These are phyloP conservation scores for Zeuzera pyrina DNA, from an alignment of 2,888 invertebrate genomes.

Conservation along the genomic window DNA sequence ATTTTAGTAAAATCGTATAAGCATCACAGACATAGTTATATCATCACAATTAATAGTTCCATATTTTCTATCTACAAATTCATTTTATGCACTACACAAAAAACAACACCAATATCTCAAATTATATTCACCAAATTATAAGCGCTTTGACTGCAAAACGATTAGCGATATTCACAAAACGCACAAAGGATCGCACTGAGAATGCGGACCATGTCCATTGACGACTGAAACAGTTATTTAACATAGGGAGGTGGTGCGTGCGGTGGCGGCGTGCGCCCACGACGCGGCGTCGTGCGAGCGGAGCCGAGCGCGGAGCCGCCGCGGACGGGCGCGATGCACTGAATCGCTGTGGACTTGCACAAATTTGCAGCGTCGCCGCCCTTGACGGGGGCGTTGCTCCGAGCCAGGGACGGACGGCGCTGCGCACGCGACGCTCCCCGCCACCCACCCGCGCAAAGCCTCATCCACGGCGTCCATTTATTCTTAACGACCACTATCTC, in stretches of 20 bases:
- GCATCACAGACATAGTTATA: too few relatives aligned
- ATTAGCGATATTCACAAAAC: conserved; percentile 29
- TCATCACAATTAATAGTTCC: too few relatives aligned
- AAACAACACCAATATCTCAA: too few relatives aligned
- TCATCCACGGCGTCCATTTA: conserved; percentile 18
- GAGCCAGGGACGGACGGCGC: conserved; percentile 66
- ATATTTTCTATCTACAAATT: too few relatives aligned
- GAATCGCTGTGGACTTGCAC: conserved; percentile 67
- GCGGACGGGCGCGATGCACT: conserved; percentile 72
- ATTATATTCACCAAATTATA: neutral
- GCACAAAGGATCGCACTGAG: conserved; percentile 46
- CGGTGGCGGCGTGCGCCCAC: conserved; percentile 37
- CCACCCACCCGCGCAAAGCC: conserved; percentile 34
- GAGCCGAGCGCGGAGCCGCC: conserved; percentile 63
- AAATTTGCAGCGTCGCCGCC: conserved; percentile 72
- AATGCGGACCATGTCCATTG: conserved; percentile 68
- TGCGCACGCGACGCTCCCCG: conserved; percentile 68
- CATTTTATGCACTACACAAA: too few relatives aligned
- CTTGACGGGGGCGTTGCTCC: conserved; percentile 74
- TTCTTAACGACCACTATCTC: conserved; percentile 23
- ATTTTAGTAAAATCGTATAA: too few relatives aligned
- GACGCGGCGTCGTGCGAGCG: conserved; percentile 30
- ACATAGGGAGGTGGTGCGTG: conserved; percentile 42
- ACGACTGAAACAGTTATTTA: conserved; percentile 67
- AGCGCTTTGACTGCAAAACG: conserved; percentile 16